A percentile compares a stretch with the other conserved stretches of the same genome.
These are phyloP conservation scores for Opisthocomus hoazin DNA, from an alignment of 2,113 vertebrate species.

Conservation along the genomic window DNA sequence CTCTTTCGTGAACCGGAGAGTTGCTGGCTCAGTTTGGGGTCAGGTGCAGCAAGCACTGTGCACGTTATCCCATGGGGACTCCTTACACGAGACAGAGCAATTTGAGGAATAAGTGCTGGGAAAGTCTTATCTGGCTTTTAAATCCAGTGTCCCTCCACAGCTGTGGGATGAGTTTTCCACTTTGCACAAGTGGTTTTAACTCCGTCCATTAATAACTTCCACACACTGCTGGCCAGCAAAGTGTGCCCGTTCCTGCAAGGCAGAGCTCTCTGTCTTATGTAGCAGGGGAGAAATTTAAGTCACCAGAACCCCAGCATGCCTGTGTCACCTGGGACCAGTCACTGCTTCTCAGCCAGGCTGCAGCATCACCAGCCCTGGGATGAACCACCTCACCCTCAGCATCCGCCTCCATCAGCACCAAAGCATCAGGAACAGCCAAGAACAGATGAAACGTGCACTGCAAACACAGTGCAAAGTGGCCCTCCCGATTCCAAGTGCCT, in stretches of 20 bases:
- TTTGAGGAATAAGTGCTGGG: background rate
- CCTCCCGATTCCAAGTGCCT: background rate
- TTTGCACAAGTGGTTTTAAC: background rate
- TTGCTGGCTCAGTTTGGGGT: accelerated
- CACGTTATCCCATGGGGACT: background rate
- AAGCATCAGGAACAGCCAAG: background rate
- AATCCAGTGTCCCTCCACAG: background rate
- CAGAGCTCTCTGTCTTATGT: background rate
- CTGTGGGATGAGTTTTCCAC: background rate
- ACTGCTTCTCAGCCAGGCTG: background rate
- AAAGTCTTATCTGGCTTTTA: background rate
- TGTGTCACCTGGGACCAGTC: background rate
- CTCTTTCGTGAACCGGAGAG: accelerated
- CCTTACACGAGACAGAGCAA: background rate
- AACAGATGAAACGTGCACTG: background rate
- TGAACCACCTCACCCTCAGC: background rate
- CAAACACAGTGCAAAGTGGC: background rate
- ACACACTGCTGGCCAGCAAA: background rate
- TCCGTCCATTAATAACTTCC: background rate
- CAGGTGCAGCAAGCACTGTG: background rate
- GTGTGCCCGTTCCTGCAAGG: too few species aligned
- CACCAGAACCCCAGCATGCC: too few species aligned
- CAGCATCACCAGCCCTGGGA: background rate
- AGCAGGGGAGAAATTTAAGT: background rate
- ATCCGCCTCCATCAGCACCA: background rate